Percentiles rank a stretch among this genome's conserved stretches.
Evolutionary conservation across 2,797 vertebrate genomes (phyloP).

Genomic region (Rhynchotus rufescens): DNA sequence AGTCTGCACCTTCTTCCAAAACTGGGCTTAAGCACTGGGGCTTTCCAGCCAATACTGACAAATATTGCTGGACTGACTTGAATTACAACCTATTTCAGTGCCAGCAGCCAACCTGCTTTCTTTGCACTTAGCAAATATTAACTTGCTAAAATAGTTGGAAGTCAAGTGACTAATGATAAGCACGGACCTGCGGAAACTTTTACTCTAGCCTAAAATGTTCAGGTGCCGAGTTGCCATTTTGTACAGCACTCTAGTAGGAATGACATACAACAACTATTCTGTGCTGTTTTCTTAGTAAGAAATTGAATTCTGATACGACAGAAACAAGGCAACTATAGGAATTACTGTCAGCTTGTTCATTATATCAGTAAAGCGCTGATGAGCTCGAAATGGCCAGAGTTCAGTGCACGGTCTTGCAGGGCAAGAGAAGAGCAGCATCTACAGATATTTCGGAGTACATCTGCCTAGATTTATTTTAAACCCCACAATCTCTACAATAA

Average conservation of each 20-base stretch:
- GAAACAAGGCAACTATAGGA: neutral
- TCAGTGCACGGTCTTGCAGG: neutral
- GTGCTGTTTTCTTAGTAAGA: neutral
- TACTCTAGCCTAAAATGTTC: neutral
- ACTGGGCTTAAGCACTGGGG: neutral
- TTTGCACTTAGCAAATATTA: neutral
- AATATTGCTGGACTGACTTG: neutral
- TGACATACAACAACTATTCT: neutral
- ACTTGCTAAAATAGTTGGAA: neutral
- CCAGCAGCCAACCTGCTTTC: neutral
- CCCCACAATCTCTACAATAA: conserved; percentile 4
- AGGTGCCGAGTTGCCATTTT: neutral
- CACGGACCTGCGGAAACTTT: neutral
- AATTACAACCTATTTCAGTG: neutral
- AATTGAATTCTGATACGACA: neutral
- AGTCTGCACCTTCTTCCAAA: neutral
- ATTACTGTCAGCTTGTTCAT: neutral
- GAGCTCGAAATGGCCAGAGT: neutral
- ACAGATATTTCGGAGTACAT: neutral
- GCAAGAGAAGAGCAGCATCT: neutral
- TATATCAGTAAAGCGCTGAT: neutral
- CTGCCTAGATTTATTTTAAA: conserved; percentile 32
- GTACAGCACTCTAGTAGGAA: neutral
- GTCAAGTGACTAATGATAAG: neutral
- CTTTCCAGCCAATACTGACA: neutral